These are phyloP conservation scores for Capitulum mitella DNA, from an alignment of 2,888 invertebrate species.

Conservation along the genomic window DNA sequence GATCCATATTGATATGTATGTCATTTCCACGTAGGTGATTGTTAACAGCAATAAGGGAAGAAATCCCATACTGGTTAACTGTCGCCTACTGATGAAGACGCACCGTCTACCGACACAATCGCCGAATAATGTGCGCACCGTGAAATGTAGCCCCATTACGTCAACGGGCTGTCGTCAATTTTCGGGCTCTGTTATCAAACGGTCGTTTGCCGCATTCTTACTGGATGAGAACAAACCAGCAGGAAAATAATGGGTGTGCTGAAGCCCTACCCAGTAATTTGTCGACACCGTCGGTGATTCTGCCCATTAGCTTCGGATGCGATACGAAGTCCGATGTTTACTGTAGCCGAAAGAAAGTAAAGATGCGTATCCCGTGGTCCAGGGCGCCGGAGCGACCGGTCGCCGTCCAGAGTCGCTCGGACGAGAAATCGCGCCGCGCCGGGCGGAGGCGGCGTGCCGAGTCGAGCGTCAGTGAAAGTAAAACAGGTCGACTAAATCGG, in stretches of 20 bases:
- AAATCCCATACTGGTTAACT: no score
- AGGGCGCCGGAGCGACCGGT: background rate
- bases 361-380: no score
- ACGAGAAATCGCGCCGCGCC: background rate
- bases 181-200: background rate
- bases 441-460: background rate
- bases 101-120: background rate
- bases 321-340: background rate
- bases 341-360: background rate
- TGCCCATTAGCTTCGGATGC: background rate
- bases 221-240: background rate
- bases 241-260: background rate
- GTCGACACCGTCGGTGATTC: background rate
- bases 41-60: no score
- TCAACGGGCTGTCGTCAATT: background rate
- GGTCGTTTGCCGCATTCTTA: background rate
- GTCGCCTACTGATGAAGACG: background rate
- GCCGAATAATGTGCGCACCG: background rate
- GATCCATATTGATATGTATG: no score
- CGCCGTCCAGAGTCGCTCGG: background rate
- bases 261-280: background rate
- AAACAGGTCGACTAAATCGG: background rate
- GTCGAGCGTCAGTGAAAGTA: constrained; percentile 16
- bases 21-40: no score
- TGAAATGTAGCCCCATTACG: background rate